Conservation (phyloP, 2,797 vertebrate species). For the Hypotaenidia philippensis region DNA sequence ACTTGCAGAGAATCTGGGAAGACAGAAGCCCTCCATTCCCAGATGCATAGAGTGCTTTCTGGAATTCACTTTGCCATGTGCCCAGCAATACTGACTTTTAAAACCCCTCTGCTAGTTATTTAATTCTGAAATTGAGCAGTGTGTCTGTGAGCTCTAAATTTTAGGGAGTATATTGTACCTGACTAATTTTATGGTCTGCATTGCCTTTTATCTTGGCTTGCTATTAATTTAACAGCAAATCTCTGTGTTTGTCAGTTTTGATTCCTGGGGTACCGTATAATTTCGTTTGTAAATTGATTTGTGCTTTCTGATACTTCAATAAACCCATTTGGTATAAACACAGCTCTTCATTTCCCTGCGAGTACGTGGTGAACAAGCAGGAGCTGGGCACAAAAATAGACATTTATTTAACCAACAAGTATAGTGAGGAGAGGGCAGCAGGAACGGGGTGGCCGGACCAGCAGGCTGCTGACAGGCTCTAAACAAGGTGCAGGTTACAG, state of each 20-base stretch:
- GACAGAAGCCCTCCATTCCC: background rate
- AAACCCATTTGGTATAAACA: slow-evolving; percentile 51
- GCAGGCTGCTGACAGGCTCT: background rate
- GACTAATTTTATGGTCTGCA: background rate
- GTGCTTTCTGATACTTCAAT: slow-evolving; percentile 52
- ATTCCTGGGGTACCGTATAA: slow-evolving; percentile 11
- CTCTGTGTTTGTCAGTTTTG: slow-evolving; percentile 8
- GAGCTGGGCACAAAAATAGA: slow-evolving; percentile 30
- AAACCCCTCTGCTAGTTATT: background rate
- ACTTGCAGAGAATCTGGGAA: fast-evolving
- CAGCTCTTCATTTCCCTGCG: slow-evolving; percentile 35
- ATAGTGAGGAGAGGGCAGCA: background rate
- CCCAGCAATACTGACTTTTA: background rate
- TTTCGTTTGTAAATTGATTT: slow-evolving; percentile 7
- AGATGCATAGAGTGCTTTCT: background rate
- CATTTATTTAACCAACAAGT: slow-evolving; percentile 23
- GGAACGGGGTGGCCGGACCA: fast-evolving
- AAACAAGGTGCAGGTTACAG: background rate
- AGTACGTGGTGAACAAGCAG: background rate
- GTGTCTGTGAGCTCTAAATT: background rate
- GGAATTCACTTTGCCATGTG: background rate
- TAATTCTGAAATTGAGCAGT: background rate
- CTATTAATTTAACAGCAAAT: slow-evolving; percentile 35
- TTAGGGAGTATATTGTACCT: background rate
- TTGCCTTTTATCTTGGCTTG: slow-evolving; percentile 29